Conservation (phyloP, 2,888 invertebrate species). For the Stenotaenia linearis region DNA sequence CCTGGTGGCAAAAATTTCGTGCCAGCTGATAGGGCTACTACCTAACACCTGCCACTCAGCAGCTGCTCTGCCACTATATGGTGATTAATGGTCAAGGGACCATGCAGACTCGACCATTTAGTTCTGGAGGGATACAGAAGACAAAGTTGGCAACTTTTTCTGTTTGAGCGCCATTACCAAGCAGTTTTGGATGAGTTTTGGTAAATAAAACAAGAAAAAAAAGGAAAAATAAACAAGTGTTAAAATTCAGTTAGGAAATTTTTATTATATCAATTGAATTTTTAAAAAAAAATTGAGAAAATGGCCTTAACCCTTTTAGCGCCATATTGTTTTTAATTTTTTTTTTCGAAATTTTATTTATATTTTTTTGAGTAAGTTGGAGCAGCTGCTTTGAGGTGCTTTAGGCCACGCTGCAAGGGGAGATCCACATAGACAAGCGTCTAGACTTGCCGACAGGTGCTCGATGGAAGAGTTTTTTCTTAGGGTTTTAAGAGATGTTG, state of each 20-base stretch:
- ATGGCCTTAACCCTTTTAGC: background rate
- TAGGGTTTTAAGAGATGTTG: background rate
- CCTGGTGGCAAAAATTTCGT: conserved; percentile 23
- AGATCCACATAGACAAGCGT: background rate
- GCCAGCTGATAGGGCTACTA: conserved; percentile 31
- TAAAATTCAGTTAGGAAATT: background rate
- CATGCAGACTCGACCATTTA: conserved; percentile 18
- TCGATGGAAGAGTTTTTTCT: background rate
- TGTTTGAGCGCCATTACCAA: background rate
- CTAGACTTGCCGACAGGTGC: background rate
- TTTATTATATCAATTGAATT: background rate
- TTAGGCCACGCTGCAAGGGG: background rate
- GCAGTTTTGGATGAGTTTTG: background rate
- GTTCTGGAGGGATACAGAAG: background rate
- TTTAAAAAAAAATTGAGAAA: background rate
- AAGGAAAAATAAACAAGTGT: no score
- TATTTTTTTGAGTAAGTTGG: background rate
- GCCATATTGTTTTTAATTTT: background rate
- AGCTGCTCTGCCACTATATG: conserved; percentile 31
- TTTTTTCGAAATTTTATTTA: background rate
- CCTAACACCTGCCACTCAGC: conserved; percentile 31
- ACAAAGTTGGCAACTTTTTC: background rate
- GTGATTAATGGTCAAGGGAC: conserved; percentile 31
- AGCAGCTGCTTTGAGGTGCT: background rate
- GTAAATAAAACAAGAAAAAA: background rate